These are phyloP conservation scores for Lynx canadensis DNA, from an alignment of 2,113 vertebrate species.

Conservation along the genomic window DNA sequence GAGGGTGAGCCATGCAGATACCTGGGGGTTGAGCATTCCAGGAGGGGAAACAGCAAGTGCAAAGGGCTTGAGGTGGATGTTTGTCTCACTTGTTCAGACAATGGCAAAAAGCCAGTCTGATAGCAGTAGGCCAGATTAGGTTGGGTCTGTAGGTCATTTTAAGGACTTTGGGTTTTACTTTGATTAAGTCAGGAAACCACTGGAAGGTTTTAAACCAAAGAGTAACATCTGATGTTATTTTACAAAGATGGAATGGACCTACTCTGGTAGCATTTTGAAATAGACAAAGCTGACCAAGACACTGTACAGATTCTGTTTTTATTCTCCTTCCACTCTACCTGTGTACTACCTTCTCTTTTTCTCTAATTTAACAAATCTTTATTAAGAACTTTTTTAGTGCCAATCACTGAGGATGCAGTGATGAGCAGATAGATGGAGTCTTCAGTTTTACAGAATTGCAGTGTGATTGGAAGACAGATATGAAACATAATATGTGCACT, in stretches of 20 bases:
- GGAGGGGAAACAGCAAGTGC: neutral
- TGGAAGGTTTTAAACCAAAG: neutral
- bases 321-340: neutral
- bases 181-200: neutral
- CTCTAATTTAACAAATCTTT: neutral
- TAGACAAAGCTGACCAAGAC: neutral
- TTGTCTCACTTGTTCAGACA: neutral
- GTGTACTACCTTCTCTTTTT: neutral
- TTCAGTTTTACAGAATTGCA: neutral
- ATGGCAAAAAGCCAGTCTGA: neutral
- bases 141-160: neutral
- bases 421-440: neutral
- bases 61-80: neutral
- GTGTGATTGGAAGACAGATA: neutral
- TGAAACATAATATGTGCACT: neutral
- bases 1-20: neutral
- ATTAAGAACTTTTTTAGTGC: neutral
- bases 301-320: neutral
- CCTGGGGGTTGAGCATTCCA: neutral
- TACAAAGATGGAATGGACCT: neutral
- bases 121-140: neutral
- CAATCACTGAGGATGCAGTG: neutral
- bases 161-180: neutral
- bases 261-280: neutral
- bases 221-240: neutral